phyloP scores from a whole-genome alignment of 1,140 invertebrate genomes.

The Arion vulgaris region DNA sequence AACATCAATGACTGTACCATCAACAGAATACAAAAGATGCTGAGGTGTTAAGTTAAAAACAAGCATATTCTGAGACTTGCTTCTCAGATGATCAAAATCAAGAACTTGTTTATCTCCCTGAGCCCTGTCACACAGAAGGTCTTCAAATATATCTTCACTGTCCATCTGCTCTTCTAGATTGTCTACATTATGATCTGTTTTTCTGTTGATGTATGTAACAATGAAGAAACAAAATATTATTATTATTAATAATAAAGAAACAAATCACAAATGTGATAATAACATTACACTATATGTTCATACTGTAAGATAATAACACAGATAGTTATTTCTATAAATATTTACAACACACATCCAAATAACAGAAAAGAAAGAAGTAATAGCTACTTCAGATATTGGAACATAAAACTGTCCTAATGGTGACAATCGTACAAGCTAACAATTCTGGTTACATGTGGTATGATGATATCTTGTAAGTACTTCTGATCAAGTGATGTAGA shows the following conservation, averaged over 20 bases:
- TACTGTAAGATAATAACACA: too few relatives aligned
- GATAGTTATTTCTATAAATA: too few relatives aligned
- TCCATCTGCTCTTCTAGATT: background rate
- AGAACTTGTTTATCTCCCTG: background rate
- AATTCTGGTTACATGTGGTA: too few relatives aligned
- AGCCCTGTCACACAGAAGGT: background rate
- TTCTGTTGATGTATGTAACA: background rate
- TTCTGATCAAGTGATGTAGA: too few relatives aligned
- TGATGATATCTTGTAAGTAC: too few relatives aligned
- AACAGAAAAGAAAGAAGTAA: too few relatives aligned
- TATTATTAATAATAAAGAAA: background rate
- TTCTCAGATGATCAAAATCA: background rate
- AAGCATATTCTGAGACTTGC: background rate
- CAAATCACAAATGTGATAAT: too few relatives aligned
- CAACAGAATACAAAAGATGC: conserved; percentile 4
- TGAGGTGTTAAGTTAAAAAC: background rate
- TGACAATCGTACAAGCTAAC: too few relatives aligned
- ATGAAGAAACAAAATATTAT: background rate
- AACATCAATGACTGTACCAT: conserved; percentile 4
- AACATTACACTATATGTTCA: too few relatives aligned
- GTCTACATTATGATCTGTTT: background rate
- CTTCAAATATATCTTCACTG: conserved; percentile 19
- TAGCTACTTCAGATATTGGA: too few relatives aligned
- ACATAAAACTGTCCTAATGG: too few relatives aligned
- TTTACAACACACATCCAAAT: too few relatives aligned